These are phyloP conservation scores for Peromyscus maniculatus DNA, from an alignment of 2,113 vertebrate species.

Conservation along the genomic window DNA sequence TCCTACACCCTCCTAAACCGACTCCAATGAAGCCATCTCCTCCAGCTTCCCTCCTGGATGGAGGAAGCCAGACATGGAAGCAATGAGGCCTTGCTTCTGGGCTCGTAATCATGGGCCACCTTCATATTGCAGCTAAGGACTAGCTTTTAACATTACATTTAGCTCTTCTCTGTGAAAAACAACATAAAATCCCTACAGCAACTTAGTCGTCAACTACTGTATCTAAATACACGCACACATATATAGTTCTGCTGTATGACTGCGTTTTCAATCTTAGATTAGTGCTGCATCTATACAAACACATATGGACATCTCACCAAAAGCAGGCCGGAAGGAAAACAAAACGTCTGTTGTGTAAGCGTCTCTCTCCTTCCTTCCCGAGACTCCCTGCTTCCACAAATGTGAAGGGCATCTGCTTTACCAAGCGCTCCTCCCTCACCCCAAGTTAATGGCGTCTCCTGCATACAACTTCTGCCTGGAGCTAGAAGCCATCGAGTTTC, in stretches of 20 bases:
- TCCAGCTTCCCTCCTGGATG: background rate
- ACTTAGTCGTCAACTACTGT: background rate
- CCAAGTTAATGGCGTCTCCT: background rate
- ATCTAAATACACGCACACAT: background rate
- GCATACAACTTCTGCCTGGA: background rate
- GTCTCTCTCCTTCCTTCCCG: conserved; percentile 51
- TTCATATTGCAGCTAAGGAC: background rate
- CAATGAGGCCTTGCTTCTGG: background rate
- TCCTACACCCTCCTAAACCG: background rate
- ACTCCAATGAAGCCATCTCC: background rate
- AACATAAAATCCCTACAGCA: background rate
- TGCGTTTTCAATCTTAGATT: conserved; percentile 64
- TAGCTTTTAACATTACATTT: background rate
- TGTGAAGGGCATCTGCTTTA: conserved; percentile 65
- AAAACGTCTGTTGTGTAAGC: conserved; percentile 75
- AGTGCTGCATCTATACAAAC: conserved; percentile 56
- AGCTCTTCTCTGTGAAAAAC: background rate
- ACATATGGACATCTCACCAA: conserved; percentile 64
- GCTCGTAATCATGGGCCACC: background rate
- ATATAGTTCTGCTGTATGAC: conserved; percentile 18
- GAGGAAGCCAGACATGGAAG: background rate
- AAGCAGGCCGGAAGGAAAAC: conserved; percentile 72
- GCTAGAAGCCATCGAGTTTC: background rate
- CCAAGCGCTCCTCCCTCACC: background rate
- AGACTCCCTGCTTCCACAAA: conserved; percentile 58